Base-by-base conservation (phyloP, 2,113 vertebrate species). In the Pluvialis apricaria region DNA sequence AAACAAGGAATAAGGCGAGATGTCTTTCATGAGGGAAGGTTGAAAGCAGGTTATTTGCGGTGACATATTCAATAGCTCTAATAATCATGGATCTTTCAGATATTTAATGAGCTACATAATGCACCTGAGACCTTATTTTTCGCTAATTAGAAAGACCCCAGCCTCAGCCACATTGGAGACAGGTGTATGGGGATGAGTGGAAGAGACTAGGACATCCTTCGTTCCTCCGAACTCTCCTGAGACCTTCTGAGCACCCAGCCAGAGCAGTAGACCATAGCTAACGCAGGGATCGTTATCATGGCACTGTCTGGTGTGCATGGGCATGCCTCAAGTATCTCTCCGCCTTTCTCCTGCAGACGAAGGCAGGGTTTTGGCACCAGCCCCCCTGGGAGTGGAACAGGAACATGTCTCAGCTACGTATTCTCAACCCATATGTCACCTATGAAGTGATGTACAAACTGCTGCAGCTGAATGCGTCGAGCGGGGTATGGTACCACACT, bases 21-120 rank as follows among this genome's bases (percentile, higher is more conserved):
- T 34, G 20, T 58, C 58, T 77, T 70, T 58, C 66, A 60, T 51
- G 69, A 65, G 36, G 31, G 52, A 32, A 29, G 49, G 55, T 51
- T 72, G 77, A 78, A 88, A 71, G 29, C 25, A 52, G 52, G 64
- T 77, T 81, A 91, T 61, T 44, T 62, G 79, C 38, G 70, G 55
- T 91, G 49, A 82, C 44, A 68, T 71, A 42, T 36, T 77, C 76
- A 77, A 66, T 69, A 38, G 42, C 42, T 83, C 66, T 88, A 64
- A 64, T 80, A 70, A 72, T 88, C 25, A 25, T 51, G 16, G 36
- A 55, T 68, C 65, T 82, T 65, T 88, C 51, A 85, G 64, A 88
- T 64, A 70, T 54, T 84, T 85, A 85, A 76, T 75, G 62, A 94
- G 62, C 55, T 69, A 51, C 79, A 70, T n/a, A 79, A 79, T 22